phyloP scores from a whole-genome alignment of 2,797 vertebrate species.

The Heterohyrax brucei region DNA sequence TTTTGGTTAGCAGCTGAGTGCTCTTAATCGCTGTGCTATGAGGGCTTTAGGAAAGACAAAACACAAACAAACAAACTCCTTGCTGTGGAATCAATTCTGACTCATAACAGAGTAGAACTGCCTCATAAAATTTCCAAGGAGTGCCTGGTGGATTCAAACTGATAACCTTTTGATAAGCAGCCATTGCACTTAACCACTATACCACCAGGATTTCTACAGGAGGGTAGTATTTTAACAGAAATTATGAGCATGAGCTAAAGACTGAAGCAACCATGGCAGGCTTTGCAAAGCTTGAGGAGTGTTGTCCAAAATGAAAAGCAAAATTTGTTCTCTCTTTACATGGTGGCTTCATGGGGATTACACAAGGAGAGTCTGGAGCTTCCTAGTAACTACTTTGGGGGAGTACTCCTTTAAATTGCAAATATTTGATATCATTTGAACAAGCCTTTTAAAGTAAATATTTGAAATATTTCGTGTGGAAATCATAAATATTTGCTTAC shows the following conservation, averaged over 20 bases:
- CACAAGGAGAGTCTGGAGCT: background rate
- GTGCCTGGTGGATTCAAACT: too few relatives aligned
- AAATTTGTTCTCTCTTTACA: background rate
- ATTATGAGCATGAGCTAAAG: conserved; percentile 35
- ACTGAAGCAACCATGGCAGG: background rate
- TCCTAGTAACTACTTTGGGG: background rate
- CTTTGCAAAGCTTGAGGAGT: conserved; percentile 62
- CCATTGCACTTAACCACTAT: too few relatives aligned
- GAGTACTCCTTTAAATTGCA: background rate
- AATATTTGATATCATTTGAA: conserved; percentile 49
- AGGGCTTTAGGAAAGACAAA: background rate
- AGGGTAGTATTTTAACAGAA: background rate
- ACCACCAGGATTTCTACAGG: too few relatives aligned
- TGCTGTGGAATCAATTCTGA: too few relatives aligned
- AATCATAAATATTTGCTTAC: conserved; percentile 14
- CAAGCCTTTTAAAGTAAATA: conserved; percentile 22
- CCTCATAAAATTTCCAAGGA: too few relatives aligned
- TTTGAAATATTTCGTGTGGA: conserved; percentile 52
- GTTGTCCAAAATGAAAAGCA: background rate
- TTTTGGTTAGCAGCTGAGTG: too few relatives aligned
- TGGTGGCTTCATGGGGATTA: background rate
- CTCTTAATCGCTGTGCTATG: too few relatives aligned
- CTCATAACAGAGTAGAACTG: too few relatives aligned
- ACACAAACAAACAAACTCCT: too few relatives aligned
- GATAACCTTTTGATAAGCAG: too few relatives aligned